Percentiles rank a stretch among this genome's conserved stretches.
Conservation (phyloP, 2,797 vertebrate genomes). For the Syngnathus rostellatus region DNA sequence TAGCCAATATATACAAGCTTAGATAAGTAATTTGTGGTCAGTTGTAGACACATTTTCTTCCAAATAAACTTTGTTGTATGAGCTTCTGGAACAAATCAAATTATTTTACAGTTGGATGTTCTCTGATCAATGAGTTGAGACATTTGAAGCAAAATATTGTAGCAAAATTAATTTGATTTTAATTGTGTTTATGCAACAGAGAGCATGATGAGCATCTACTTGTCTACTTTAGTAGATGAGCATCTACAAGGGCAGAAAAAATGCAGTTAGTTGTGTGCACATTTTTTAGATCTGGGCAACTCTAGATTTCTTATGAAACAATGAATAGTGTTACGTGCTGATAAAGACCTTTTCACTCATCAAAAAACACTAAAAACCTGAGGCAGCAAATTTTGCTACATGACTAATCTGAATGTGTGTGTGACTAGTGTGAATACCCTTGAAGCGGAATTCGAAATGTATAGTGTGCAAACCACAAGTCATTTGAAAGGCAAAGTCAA, state of each 20-base stretch:
- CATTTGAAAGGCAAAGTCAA: neutral
- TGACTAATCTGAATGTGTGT: neutral
- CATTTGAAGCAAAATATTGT: constrained; percentile 17
- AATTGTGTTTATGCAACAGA: neutral
- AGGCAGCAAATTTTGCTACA: neutral
- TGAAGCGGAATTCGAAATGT: neutral
- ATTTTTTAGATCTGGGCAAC: neutral
- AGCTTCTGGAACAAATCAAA: constrained; percentile 9
- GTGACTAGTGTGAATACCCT: neutral
- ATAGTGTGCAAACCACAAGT: neutral
- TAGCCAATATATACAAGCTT: neutral
- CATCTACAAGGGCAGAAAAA: neutral
- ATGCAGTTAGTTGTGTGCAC: neutral
- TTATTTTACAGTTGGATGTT: constrained; percentile 5
- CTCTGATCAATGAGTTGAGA: constrained; percentile 7
- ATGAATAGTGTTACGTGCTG: neutral
- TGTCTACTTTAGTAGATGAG: too few relatives aligned
- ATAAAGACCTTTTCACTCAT: neutral
- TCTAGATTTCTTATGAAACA: neutral
- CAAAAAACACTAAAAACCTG: neutral
- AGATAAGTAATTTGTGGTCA: neutral
- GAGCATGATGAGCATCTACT: neutral
- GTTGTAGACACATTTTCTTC: neutral
- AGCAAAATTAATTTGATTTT: neutral
- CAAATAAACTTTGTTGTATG: constrained; percentile 2